Percentiles rank a stretch among this genome's conserved stretches.
phyloP scores from a whole-genome alignment of 1,140 invertebrate species.

The Papilio polytes region DNA sequence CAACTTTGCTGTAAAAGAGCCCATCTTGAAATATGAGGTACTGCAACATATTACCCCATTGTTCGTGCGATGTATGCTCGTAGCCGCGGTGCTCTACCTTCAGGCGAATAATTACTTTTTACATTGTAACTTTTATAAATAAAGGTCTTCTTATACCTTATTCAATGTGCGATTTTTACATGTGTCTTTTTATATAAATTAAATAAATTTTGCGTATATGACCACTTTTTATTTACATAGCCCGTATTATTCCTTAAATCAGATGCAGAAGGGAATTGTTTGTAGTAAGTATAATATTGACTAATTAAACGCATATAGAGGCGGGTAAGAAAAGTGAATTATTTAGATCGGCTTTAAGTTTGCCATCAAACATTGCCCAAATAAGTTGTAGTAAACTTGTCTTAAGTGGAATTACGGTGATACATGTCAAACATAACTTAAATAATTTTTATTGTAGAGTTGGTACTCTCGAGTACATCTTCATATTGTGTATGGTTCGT shows the following conservation, averaged over 20 bases:
- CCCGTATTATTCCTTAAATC: too few relatives aligned
- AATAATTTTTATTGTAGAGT: not conserved
- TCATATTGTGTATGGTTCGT: not conserved
- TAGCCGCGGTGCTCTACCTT: constrained; percentile 23
- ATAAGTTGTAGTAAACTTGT: not conserved
- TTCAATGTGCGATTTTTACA: not conserved
- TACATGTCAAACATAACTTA: not conserved
- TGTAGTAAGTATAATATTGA: too few relatives aligned
- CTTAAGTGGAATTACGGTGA: not conserved
- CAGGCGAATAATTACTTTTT: constrained; percentile 30
- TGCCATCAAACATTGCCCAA: not conserved
- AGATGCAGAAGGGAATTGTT: too few relatives aligned
- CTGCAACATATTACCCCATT: constrained; percentile 42
- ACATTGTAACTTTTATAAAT: constrained; percentile 7
- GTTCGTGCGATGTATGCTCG: constrained; percentile 26
- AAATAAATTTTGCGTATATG: too few relatives aligned
- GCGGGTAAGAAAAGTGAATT: too few relatives aligned
- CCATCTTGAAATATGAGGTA: constrained; percentile 42
- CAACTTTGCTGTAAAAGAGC: constrained; percentile 53
- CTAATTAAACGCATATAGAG: too few relatives aligned
- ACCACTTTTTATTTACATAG: too few relatives aligned
- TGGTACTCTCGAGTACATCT: too few relatives aligned
- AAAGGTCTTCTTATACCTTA: not conserved
- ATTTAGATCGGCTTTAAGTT: too few relatives aligned
- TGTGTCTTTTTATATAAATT: not conserved